Conservation (phyloP, 2,797 vertebrate species). For the Argya squamiceps region DNA sequence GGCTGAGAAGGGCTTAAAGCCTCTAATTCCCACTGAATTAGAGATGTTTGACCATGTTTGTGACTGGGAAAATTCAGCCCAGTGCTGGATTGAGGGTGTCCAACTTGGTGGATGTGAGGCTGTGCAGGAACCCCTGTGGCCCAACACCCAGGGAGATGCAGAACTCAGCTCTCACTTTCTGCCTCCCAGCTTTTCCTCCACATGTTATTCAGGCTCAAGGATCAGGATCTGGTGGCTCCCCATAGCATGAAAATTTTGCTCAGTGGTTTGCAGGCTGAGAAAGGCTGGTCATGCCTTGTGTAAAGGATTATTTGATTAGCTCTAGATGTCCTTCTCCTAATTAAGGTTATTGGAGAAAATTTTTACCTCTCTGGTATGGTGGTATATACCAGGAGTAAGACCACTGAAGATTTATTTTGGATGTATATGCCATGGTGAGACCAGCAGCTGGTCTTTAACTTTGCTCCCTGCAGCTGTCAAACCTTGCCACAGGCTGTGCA, state of each 20-base stretch:
- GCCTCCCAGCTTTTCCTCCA: not conserved
- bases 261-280: not conserved
- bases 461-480: not conserved
- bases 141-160: not conserved
- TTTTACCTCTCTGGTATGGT: not conserved
- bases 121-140: not conserved
- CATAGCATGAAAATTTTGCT: not conserved
- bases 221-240: not conserved
- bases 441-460: not conserved
- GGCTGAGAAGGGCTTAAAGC: not conserved
- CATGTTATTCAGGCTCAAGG: not conserved
- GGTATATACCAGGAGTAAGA: not conserved
- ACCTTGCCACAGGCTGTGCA: not conserved
- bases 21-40: slow-evolving; percentile 2
- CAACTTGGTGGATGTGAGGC: not conserved
- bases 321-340: not conserved
- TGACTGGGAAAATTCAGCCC: not conserved
- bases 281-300: not conserved
- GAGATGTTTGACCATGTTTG: not conserved
- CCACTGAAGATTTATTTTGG: not conserved
- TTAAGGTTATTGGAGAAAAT: not conserved
- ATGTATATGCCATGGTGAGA: not conserved
- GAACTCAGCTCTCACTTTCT: not conserved
- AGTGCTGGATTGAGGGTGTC: not conserved
- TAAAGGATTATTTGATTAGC: not conserved